Base-by-base conservation (phyloP, 2,113 vertebrate genomes). In the Malaclemys terrapin region DNA sequence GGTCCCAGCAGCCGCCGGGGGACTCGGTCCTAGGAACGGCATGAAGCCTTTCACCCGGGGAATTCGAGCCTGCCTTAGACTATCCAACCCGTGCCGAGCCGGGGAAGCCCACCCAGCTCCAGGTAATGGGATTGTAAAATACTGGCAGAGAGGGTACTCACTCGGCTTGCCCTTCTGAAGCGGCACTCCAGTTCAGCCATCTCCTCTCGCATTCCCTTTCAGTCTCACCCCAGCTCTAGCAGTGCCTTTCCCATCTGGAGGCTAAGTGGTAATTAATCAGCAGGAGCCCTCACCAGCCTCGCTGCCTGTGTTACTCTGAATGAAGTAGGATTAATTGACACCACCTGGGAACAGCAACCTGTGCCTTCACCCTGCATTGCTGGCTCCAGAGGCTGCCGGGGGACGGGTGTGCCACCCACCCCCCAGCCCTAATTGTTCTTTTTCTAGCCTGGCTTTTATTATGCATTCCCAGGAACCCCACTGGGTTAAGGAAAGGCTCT, bases 251-350 rank as follows among this genome's bases (percentile, higher is more conserved):
- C 83, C 86, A 91, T 94, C 90, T 89, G 93, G 90, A 94, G 93
- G 56, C 87, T 78, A 82, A 91, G 90, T 86, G 82, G 86, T 85
- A 89, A 94, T 94, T 92, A 94, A 90, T 89, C 93, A 82, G 89
- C 85, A 88, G 78, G 93, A 82, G 87, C 81, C 90, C 79, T 85
- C 88, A 69, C 79, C 90, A 72, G 93, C 89, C 85, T 85, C 78
- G 38, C 82, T 65, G 82, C 82, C 82, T 84, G 89, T 86, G 78
- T 91, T 72, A 82, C 90, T 81, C 47, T 82, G 89, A 94, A 87
- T 94, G 93, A 89, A 62, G 47, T 57, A 85, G 90, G 93, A 94
- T 79, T 56, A 65, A 20, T 84, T 84, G 89, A 82, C 88, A 78
- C 80, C 86, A 79, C 86, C 83, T 79, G 59, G 78, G 84, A 27